These are phyloP conservation scores for Coreius guichenoti DNA, from an alignment of 2,797 vertebrate species.

Conservation along the genomic window DNA sequence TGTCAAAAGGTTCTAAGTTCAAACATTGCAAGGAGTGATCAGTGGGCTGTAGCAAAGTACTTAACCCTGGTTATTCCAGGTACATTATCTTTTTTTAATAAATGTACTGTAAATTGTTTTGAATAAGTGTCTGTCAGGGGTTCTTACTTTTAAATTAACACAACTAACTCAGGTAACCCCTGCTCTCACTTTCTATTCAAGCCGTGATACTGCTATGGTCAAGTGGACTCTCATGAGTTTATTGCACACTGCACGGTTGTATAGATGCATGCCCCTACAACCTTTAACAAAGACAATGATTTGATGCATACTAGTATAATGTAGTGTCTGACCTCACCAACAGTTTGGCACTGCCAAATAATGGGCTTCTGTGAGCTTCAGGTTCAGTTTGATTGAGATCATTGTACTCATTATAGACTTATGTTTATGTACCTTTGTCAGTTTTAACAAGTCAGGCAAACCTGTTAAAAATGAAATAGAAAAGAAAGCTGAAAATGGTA, in stretches of 20 bases:
- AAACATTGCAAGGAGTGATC: background rate
- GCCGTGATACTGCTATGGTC: background rate
- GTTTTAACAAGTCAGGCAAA: background rate
- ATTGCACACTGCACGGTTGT: background rate
- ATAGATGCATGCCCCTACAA: background rate
- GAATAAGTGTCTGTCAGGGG: background rate
- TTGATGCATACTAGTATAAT: background rate
- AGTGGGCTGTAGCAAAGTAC: background rate
- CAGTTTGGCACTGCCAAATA: background rate
- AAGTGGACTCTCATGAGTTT: background rate
- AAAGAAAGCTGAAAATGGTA: background rate
- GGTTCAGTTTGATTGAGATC: background rate
- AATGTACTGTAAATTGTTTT: background rate
- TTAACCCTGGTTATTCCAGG: background rate
- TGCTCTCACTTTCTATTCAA: background rate
- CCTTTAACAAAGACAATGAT: background rate
- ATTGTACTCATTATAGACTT: background rate
- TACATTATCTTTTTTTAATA: constrained; percentile 20
- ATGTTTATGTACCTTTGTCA: background rate
- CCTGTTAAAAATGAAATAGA: background rate
- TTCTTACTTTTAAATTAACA: background rate
- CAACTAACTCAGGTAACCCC: background rate
- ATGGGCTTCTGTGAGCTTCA: background rate
- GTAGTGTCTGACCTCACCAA: background rate
- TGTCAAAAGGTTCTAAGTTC: constrained; percentile 1